phyloP scores from a whole-genome alignment of 1,140 invertebrate genomes.

The Zaprionus vittiger region DNA sequence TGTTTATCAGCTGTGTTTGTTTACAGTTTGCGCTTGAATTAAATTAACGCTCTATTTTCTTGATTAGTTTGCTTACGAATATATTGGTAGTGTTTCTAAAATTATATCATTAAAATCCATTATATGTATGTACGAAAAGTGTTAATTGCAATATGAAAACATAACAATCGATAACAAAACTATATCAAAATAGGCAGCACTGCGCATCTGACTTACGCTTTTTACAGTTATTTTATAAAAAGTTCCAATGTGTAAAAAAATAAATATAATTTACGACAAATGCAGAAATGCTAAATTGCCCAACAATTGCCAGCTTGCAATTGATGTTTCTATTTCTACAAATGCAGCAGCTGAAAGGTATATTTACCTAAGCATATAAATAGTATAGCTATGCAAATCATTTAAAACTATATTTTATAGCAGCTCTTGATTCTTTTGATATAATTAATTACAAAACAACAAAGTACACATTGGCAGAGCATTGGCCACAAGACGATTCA shows the following conservation, averaged over 20 bases:
- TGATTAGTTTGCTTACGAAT: too few species aligned
- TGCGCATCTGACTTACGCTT: slow-evolving; percentile 16
- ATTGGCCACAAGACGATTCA: slow-evolving; percentile 42
- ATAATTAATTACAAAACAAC: slow-evolving; percentile 70
- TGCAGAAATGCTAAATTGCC: slow-evolving; percentile 47
- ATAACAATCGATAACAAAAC: background rate
- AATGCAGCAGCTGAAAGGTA: slow-evolving; percentile 39
- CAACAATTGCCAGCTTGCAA: slow-evolving; percentile 19
- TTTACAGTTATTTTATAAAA: slow-evolving; percentile 29
- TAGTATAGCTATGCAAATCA: background rate
- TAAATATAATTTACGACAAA: slow-evolving; percentile 18
- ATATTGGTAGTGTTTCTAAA: too few species aligned
- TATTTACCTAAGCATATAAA: background rate
- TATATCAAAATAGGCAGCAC: background rate
- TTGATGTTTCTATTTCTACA: slow-evolving; percentile 21
- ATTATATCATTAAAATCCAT: too few species aligned
- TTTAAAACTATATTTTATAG: background rate
- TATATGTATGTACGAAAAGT: too few species aligned
- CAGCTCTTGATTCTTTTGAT: slow-evolving; percentile 57
- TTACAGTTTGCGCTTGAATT: too few species aligned
- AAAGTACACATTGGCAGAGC: slow-evolving; percentile 51
- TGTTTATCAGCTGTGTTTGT: too few species aligned
- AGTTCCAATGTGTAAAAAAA: slow-evolving; percentile 24
- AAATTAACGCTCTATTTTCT: too few species aligned
- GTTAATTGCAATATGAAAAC: background rate